Base-by-base conservation (phyloP, 1,140 invertebrate species). In the Drosophila lowei region DNA sequence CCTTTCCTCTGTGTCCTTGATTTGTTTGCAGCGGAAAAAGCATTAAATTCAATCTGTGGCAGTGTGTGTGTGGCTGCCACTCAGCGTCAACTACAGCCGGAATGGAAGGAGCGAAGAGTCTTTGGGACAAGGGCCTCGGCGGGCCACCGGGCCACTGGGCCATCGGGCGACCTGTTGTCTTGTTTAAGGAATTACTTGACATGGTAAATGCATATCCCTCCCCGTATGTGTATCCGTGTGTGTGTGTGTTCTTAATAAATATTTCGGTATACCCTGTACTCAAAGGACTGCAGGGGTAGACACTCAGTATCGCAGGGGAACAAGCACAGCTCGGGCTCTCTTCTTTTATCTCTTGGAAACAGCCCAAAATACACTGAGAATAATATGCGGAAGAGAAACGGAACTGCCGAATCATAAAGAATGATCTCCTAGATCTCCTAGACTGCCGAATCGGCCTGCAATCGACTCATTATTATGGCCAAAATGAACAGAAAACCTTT, bases 11-110 rank as follows among this genome's bases (percentile, higher is more conserved):
- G 77, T 63, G 62, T 72, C 53, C 49, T 72, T 72, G 66, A 66
- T 80, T 80, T 79, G 66, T 48, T 59, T 79, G 46, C 77, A 56
- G 79, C 74, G 70, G 70, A 86, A 78, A 59, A 78, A 59, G 76
- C 83, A 86, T 86, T 83, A 86, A 88, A 86, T 86, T 86, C 83
- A 88, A 86, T 86, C 88, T 86, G 71, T 57, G 68, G 65, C 50
- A 59, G 57, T 70, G n/a, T 59, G 49, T 66, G 55, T 44, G 53
- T 62, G 75, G 46, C 77, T 86, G 81, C 68, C 81, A 86, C 80
- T 85, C 80, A 80, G 80, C 77, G 80, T 85, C 80, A 85, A 81
- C 77, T 66, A 86, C 81, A 80, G 72, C 41, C 42, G 2, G 18
- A 23, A 28, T 3, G n/a, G 30, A 30, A 8, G 34, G 46, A 15